A percentile compares a stretch with the other conserved stretches of the same genome.
Conservation (phyloP, 2,113 vertebrate species). For the Tupaia chinensis region DNA sequence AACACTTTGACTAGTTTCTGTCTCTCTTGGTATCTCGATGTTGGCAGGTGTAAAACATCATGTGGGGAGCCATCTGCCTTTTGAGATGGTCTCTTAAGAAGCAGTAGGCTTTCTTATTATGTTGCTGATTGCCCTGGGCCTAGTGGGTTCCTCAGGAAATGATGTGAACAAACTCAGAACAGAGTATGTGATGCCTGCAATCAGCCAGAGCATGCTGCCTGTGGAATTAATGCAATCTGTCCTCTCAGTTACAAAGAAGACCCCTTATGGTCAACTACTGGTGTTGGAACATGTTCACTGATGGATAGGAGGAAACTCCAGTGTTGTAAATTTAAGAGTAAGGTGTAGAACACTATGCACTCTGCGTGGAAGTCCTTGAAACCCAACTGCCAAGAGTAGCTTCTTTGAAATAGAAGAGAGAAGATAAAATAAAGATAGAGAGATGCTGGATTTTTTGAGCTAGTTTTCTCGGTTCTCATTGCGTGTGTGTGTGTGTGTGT, state of each 20-base stretch:
- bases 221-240: not conserved
- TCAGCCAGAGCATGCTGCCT: not conserved
- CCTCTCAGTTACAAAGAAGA: not conserved
- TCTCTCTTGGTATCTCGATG: slow-evolving; percentile 42
- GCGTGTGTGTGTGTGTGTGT: slow-evolving; percentile 32
- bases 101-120: not conserved
- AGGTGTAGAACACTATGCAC: not conserved
- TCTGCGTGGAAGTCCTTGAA: slow-evolving; percentile 4
- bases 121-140: not conserved
- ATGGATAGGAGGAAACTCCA: not conserved
- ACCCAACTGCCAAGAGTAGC: not conserved
- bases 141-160: slow-evolving; percentile 14
- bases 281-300: not conserved
- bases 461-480: not conserved
- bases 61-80: slow-evolving; percentile 31
- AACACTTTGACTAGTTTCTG: not conserved
- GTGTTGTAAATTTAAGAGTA: not conserved
- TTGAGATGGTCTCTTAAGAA: not conserved
- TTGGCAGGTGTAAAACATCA: slow-evolving; percentile 40
- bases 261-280: not conserved
- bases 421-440: not conserved
- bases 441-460: slow-evolving; percentile 36
- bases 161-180: not conserved
- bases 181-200: not conserved
- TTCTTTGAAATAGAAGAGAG: slow-evolving; percentile 32